phyloP scores from a whole-genome alignment of 2,888 invertebrate genomes.

The Apamea epomidion region DNA sequence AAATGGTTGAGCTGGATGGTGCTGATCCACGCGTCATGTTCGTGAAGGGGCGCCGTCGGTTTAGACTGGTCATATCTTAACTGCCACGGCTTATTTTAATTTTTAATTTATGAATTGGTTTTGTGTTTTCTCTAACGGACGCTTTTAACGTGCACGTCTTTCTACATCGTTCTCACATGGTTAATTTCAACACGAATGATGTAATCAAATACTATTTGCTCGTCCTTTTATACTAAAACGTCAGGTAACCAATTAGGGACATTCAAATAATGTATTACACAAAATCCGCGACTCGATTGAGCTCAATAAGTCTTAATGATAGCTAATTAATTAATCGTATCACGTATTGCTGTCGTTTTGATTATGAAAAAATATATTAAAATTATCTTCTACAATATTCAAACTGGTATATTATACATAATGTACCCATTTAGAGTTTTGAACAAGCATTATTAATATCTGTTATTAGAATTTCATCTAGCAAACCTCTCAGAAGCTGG shows the following conservation, averaged over 20 bases:
- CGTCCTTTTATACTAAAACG: not conserved
- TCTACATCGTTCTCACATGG: no score
- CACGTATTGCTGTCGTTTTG: not conserved
- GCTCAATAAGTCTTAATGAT: not conserved
- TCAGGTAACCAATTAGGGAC: not conserved
- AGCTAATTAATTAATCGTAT: not conserved
- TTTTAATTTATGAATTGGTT: no score
- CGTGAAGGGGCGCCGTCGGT: no score
- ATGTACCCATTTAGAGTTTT: not conserved
- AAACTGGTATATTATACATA: not conserved
- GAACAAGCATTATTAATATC: not conserved
- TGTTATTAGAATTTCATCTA: not conserved
- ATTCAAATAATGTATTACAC: not conserved
- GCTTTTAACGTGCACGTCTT: no score
- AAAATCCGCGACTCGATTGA: conserved; percentile 7
- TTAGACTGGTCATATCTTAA: no score
- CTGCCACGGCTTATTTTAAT: no score
- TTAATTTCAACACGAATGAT: no score
- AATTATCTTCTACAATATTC: not conserved
- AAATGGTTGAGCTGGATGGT: no score
- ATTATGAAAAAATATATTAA: not conserved
- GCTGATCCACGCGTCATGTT: no score
- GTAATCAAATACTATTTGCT: not conserved
- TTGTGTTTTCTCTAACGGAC: no score
- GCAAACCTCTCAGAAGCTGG: not conserved